Base-by-base conservation (phyloP, 2,888 invertebrate genomes). In the Chrysolina oricalcia region DNA sequence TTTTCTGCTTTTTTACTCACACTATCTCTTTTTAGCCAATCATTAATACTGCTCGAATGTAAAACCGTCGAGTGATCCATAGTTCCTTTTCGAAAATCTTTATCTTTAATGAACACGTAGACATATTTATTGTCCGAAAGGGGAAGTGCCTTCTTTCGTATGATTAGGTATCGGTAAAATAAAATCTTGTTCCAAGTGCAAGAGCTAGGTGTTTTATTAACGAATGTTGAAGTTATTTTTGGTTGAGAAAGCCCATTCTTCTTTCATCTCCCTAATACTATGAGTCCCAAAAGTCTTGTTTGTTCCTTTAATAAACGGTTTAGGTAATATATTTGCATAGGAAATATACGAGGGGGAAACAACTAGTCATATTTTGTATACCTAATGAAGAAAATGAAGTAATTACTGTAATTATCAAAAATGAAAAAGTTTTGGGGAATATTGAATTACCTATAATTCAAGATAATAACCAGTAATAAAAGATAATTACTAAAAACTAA, bases 1-100 rank as follows among this genome's bases (percentile, higher is more conserved):
- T 74, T 75, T 73, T 78, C 74, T 70, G 63, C 48, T 73, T 75
- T 77, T 77, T 77, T 77, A 77, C 66, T 62, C 43, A 73, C 70
- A 67, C 66, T 19, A 53, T 66, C 43, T 73, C 67, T 71, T 73
- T 73, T 71, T 70, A 76, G 68, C 68, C 72, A 73, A 73, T 73
- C 73, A 73, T 68, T 68, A 68, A 68, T 71, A 67, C 67, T 63
- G n/a, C 63, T 62, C 63, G 43, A 43, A 70, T 70, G 62, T 63
- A 21, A 35, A 63, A 63, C 73, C 59, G 73, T 68, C 68, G 73
- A 73, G 35, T 73, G 73, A 73, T 73, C 48, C 63, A 43, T 41
- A 59, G 73, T 73, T 73, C 73, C 73, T 73, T 62, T 68, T 63
- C 67, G 21, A 50, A 62, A 59, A 59, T 73, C 63, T 71, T 71